phyloP scores from a whole-genome alignment of 2,113 vertebrate species.

The Ictidomys tridecemlineatus region DNA sequence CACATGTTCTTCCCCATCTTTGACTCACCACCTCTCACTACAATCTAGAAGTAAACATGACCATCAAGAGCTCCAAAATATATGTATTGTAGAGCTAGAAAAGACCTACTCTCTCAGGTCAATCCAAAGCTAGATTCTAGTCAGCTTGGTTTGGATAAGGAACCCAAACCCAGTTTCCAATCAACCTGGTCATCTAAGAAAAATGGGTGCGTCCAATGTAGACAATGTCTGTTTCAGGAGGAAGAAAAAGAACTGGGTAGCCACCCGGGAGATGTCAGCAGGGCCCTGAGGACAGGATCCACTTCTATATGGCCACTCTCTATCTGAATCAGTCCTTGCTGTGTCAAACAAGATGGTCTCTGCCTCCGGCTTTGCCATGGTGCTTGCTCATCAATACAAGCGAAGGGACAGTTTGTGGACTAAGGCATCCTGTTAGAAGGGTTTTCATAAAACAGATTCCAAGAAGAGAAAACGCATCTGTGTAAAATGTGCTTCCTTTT shows the following conservation, averaged over 20 bases:
- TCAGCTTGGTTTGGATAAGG: neutral
- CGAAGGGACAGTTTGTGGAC: neutral
- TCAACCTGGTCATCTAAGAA: neutral
- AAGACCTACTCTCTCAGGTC: neutral
- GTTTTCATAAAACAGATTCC: neutral
- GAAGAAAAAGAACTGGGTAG: neutral
- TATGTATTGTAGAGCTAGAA: neutral
- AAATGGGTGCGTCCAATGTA: neutral
- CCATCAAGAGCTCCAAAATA: neutral
- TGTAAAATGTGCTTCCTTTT: neutral
- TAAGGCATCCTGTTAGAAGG: neutral
- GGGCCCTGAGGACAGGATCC: neutral
- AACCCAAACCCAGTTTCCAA: neutral
- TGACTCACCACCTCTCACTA: neutral
- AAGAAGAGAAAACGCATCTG: slow-evolving; percentile 2
- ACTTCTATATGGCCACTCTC: neutral
- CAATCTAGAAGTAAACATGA: neutral
- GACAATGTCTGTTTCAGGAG: neutral
- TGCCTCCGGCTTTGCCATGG: neutral
- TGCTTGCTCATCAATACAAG: neutral
- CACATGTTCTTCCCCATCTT: neutral
- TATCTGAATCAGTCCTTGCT: neutral
- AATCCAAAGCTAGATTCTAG: neutral
- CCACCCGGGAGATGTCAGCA: neutral
- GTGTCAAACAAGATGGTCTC: neutral